Evolutionary conservation across 2,888 invertebrate genomes (phyloP), one percentile per base, ranked within the genome.

Genomic region (Venusia cambrica): DNA sequence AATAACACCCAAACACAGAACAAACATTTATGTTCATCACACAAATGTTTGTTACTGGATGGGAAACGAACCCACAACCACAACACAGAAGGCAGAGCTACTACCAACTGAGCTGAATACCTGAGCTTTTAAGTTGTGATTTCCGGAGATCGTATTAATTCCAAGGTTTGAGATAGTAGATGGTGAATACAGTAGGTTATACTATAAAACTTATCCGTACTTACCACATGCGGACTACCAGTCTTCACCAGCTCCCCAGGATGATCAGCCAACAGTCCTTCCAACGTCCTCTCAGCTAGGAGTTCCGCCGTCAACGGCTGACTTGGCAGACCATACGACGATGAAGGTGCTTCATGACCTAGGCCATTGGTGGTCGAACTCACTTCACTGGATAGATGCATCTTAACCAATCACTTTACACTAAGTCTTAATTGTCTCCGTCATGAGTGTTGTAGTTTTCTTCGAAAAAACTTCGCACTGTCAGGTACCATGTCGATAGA

Each of bases 181-280:
- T n/a, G n/a, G n/a, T n/a, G n/a, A n/a, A n/a, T n/a, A n/a, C n/a
- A n/a, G n/a, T n/a, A n/a, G n/a, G n/a, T n/a, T n/a, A n/a, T n/a
- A n/a, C n/a, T n/a, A n/a, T n/a, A n/a, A n/a, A n/a, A n/a, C n/a
- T n/a, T n/a, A n/a, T n/a, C n/a, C 28, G 6, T 41, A 79, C 88
- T 85, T 58, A 97, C 93, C 74, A 98, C 93, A 87, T 97, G 94
- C 1, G 97, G 97, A 67, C 94, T 92, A n/a, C 98, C 98, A 51
- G 99, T 99, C 69, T 97, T 91, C 40, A 97, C 93, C 51, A 98
- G 87, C 80, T 97, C 96, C 7, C 97, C 97, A 2, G 97, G 96
- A 83, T 97, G 97, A 65, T 97, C 97, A 31, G 95, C 93, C 41
- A 97, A 81, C 43, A 96, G 88, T 27, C 94, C 94, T 69, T 95